A percentile compares a stretch with the other conserved stretches of the same genome.
Evolutionary conservation across 2,113 vertebrate genomes (phyloP).

Genomic region (Nerophis lumbriciformis): DNA sequence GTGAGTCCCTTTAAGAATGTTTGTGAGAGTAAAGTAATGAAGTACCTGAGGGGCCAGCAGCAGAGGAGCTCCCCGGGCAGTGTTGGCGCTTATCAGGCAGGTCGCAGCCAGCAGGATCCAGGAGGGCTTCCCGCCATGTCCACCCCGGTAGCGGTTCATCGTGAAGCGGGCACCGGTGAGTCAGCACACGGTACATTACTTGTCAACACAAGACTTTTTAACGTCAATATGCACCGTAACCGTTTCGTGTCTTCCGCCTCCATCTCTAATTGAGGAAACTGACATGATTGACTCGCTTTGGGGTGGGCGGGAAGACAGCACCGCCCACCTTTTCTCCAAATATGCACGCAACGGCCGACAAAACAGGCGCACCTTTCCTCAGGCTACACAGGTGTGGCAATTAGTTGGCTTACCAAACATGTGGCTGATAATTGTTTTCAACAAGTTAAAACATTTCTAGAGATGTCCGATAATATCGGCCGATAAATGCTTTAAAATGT

Average conservation of each 20-base stretch:
- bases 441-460: no score
- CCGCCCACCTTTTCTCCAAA: conserved; percentile 27
- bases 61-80: conserved; percentile 26
- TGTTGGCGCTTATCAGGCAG: conserved; percentile 10
- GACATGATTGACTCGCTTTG: not conserved
- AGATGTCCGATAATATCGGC: no score
- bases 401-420: not conserved
- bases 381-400: not conserved
- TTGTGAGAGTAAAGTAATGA: no score
- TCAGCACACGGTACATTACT: conserved; percentile 11
- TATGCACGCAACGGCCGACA: not conserved
- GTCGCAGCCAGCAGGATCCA: conserved; percentile 39
- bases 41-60: conserved; percentile 46
- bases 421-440: no score
- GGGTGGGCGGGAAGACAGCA: conserved; percentile 3
- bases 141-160: conserved; percentile 25
- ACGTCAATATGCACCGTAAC: not conserved
- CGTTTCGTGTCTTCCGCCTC: conserved; percentile 17
- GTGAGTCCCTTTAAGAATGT: no score
- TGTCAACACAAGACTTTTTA: not conserved
- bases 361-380: conserved; percentile 2
- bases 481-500: no score
- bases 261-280: conserved; percentile 25
- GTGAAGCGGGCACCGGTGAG: conserved; percentile 9
- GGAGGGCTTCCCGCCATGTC: conserved; percentile 4